Evolutionary conservation across 64 coral and sea anemone species (phyloP).

Genomic region (Orbicella faveolata): DNA sequence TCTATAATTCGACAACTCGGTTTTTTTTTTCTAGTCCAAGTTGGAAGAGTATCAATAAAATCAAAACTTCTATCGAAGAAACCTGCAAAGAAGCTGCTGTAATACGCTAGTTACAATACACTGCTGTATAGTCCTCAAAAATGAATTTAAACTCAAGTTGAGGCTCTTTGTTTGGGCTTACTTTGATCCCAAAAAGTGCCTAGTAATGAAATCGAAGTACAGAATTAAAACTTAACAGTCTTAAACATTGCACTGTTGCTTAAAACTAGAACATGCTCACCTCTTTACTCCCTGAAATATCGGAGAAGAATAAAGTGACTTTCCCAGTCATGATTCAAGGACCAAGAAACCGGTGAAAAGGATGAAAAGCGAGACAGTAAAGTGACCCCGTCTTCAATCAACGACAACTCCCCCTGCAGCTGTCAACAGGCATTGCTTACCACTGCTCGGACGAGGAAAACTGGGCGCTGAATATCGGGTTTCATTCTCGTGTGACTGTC

Average conservation of each 20-base stretch:
- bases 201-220: not conserved
- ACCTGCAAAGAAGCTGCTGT: no score
- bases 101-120: no score
- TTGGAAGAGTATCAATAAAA: no score
- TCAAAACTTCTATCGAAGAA: no score
- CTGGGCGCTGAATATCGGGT: not conserved
- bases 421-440: constrained; percentile 16
- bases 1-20: no score
- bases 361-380: not conserved
- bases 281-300: constrained; percentile 50
- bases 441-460: not conserved
- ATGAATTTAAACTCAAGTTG: no score
- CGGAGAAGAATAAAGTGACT: constrained; percentile 44
- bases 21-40: no score
- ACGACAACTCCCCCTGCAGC: constrained; percentile 22
- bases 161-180: no score
- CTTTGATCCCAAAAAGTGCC: not conserved
- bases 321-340: constrained; percentile 32
- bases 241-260: not conserved
- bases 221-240: not conserved
- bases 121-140: no score
- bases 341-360: not conserved
- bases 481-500: not conserved
- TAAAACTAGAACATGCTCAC: not conserved
- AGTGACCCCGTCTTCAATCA: not conserved